Base-by-base conservation (phyloP, 2,113 vertebrate species). In the Delphinus delphis region DNA sequence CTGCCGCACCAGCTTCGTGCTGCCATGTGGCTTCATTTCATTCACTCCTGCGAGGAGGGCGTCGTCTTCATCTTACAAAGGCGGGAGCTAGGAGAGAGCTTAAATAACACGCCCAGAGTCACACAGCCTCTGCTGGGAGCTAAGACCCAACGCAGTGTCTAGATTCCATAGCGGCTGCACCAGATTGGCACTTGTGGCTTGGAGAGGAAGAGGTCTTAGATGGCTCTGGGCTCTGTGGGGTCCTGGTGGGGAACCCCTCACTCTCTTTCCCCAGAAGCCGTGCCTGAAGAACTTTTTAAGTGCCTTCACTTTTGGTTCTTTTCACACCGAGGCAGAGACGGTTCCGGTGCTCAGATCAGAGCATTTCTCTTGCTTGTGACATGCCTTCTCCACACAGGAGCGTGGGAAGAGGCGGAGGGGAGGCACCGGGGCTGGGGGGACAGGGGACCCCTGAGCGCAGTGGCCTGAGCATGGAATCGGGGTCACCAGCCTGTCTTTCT, bases 1-100 rank as follows among this genome's bases (percentile, higher is more conserved):
- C 33, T 6, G 2, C 71, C 1, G 2, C 9, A 11, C 33, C 50
- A 28, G 41, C 55, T 20, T 38, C 15, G 0, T 0, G 31, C 50
- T 44, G 20, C 74, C 10, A 1, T 11, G 60, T 1, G 26, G 33
- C 50, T 65, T 55, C 80, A 1, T 50, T 17, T 38, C 71, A 36
- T 55, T 58, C 12, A 28, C 70, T 70, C 36, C 73, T 26, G 0
- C 2, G 0, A 60, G 26, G 17, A 15, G 44, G 58, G 26, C 8
- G 20, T 50, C 44, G 44, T 71, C 41, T 93, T 20, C 44, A 53
- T 71, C n/a, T 93, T 20, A 18, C 41, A 41, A 50, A 47, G 38
- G n/a, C 1, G 11, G 62, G 60, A 70, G 14, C 26, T 1, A 4
- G 3, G 33, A 44, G 63, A 55, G 41, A 94, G 55, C 18, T n/a